Evolutionary conservation across 2,888 invertebrate species (phyloP).

Genomic region (Limnephilus marmoratus): DNA sequence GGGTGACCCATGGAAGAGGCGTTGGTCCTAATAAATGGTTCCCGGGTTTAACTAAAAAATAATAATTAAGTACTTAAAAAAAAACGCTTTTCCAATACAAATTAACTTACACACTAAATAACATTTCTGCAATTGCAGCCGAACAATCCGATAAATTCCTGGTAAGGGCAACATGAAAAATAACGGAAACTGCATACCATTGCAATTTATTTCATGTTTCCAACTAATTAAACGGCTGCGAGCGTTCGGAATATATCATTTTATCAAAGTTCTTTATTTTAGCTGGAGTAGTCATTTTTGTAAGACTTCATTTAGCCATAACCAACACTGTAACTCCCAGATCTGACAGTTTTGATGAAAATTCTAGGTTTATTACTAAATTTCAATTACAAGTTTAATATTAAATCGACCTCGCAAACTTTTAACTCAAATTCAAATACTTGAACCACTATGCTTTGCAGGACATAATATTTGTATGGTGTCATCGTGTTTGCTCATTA

Average conservation of each 20-base stretch:
- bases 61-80: background rate
- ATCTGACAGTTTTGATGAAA: background rate
- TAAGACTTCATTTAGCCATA: background rate
- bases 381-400: background rate
- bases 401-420: background rate
- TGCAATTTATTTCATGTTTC: slow-evolving; percentile 18
- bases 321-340: no score
- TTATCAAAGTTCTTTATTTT: background rate
- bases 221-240: background rate
- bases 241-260: background rate
- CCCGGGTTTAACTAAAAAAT: no score
- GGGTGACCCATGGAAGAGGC: no score
- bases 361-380: background rate
- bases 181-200: background rate
- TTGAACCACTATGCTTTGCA: background rate
- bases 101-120: background rate
- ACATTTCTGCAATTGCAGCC: background rate
- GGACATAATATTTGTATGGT: background rate
- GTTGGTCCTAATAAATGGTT: no score
- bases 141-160: slow-evolving; percentile 4
- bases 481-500: background rate
- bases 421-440: background rate
- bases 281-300: background rate
- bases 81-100: background rate
- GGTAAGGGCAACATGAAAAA: background rate